Base-by-base conservation (phyloP, 2,888 invertebrate genomes). In the Helobdella robusta region DNA sequence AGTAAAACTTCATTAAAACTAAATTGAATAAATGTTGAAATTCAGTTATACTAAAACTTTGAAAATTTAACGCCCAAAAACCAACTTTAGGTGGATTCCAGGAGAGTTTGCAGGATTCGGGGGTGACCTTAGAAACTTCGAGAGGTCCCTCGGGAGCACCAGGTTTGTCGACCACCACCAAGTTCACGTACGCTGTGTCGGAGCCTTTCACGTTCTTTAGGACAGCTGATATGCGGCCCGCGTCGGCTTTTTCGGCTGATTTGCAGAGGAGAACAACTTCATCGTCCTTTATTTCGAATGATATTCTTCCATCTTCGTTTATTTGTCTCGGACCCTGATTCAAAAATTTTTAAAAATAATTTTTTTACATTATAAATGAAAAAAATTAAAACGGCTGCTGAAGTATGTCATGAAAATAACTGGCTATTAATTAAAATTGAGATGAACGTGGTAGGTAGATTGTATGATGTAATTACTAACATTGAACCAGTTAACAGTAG, bases 221-320 rank as follows among this genome's bases (percentile, higher is more conserved):
- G 75, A 89, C 88, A 56, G 98, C 88, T 0, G 89, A 88, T 78
- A 98, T 98, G 6, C 86, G 87, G 58, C 98, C 98, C 23, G 89
- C 88, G 78, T 99, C 98, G 0, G 86, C 85, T 59, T 94, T 85
- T 80, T 91, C 89, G 0, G 94, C 93, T 63, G 84, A 86, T 73
- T 89, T 89, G 80, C 76, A 76, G 60, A 70, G 64, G 25, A 80
- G 66, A 25, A 75, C 70, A 59, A 79, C 73, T 64, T 76, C 75
- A 52, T 73, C 73, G n/a, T 73, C 73, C 40, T 67, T 70, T 32
- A 73, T 72, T 64, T 76, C 76, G 78, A 93, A 89, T 73, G 88
- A 88, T 73, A 94, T 87, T 66, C 94, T 85, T 68, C 86, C 86
- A 54, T 74, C 74, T 76, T 89, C 89, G 15, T 86, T 84, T 69